Conservation (phyloP, 2,113 vertebrate species). For the Pelusios castaneus region DNA sequence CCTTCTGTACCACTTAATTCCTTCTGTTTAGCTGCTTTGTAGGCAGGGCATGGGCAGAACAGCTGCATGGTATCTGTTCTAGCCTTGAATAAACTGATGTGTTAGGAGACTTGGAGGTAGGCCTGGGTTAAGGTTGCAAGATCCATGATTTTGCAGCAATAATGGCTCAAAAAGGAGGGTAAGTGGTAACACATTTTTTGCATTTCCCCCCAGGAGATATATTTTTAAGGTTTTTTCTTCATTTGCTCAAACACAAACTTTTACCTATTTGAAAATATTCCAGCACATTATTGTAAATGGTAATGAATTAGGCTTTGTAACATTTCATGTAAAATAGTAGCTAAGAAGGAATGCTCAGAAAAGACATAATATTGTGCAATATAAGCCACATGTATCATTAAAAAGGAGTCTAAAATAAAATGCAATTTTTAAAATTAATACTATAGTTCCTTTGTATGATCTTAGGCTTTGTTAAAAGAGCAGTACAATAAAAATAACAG, state of each 20-base stretch:
- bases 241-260: neutral
- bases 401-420: neutral
- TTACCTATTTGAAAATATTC: neutral
- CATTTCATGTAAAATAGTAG: neutral
- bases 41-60: neutral
- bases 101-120: accelerated
- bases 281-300: accelerated
- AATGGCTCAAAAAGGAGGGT: neutral
- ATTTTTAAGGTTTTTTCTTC: neutral
- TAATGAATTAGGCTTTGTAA: neutral
- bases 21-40: neutral
- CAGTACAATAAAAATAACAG: neutral
- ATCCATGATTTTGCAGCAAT: neutral
- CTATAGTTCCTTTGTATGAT: neutral
- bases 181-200: neutral
- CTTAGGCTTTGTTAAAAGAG: neutral
- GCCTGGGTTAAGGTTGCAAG: neutral
- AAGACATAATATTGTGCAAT: neutral
- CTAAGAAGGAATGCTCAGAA: neutral
- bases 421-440: neutral
- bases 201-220: neutral
- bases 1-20: neutral
- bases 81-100: accelerated
- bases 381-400: neutral
- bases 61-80: neutral